Conservation (phyloP, 2,888 invertebrate species). For the Drosophila rubida region DNA sequence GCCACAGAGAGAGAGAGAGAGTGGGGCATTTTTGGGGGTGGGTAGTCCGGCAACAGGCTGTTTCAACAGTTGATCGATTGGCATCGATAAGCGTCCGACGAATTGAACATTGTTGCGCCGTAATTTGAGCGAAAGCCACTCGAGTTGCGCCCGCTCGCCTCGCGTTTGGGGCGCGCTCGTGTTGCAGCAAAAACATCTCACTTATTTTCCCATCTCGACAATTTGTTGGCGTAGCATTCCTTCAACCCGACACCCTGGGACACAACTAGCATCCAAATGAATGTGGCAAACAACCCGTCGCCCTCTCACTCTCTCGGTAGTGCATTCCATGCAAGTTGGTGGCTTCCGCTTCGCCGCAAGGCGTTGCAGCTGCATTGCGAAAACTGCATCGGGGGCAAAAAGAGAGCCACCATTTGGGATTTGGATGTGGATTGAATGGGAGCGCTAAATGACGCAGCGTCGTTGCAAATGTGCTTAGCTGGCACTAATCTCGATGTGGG, state of each 20-base stretch:
- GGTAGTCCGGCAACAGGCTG: slow-evolving; percentile 36
- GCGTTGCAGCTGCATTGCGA: slow-evolving; percentile 10
- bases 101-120: slow-evolving; percentile 25
- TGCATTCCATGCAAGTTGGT: slow-evolving; percentile 11
- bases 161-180: not conserved
- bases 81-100: slow-evolving; percentile 40
- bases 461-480: slow-evolving; percentile 25
- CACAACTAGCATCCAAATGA: not conserved
- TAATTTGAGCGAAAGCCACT: slow-evolving; percentile 17
- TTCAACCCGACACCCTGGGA: slow-evolving; percentile 32
- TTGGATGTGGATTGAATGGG: not conserved
- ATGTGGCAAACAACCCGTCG: not conserved
- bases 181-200: not conserved
- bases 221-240: slow-evolving; percentile 51
- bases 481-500: slow-evolving; percentile 27
- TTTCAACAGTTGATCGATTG: slow-evolving; percentile 55
- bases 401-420: not conserved
- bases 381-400: slow-evolving; percentile 22
- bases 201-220: not conserved
- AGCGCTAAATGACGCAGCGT: slow-evolving; percentile 31
- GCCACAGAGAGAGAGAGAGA: not conserved
- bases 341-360: not conserved
- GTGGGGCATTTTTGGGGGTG: not conserved
- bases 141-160: slow-evolving; percentile 26
- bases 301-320: not conserved